A percentile compares a stretch with the other conserved stretches of the same genome.
These are phyloP conservation scores for Epizoanthus illoricatus DNA, from an alignment of 92 coral and sea anemone species.

Conservation along the genomic window DNA sequence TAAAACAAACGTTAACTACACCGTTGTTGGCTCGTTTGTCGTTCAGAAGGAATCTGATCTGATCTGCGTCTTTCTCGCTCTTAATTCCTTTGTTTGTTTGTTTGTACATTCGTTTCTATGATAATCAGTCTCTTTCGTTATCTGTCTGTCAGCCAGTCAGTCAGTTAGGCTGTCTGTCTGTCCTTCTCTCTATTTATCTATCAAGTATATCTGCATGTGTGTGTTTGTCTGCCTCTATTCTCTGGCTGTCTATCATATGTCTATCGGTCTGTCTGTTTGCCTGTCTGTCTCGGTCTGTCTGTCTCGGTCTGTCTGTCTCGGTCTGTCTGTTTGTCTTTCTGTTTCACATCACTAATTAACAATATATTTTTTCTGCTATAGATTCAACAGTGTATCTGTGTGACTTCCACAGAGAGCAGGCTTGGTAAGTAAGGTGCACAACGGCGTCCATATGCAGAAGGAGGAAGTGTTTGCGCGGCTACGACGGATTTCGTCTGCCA, in stretches of 20 bases:
- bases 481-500: constrained; percentile 32
- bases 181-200: too few species aligned
- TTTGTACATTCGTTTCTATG: background rate
- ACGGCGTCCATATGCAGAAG: background rate
- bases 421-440: background rate
- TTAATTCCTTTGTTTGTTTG: background rate
- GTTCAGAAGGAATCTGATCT: constrained; percentile 30
- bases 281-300: too few species aligned
- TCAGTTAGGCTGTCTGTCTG: too few species aligned
- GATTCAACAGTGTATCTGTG: constrained; percentile 3
- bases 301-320: too few species aligned
- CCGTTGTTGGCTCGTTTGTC: constrained; percentile 22
- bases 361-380: background rate
- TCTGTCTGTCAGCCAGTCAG: too few species aligned
- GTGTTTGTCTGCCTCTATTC: too few species aligned
- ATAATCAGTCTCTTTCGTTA: too few species aligned
- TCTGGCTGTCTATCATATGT: too few species aligned
- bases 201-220: too few species aligned
- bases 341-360: background rate
- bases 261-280: too few species aligned
- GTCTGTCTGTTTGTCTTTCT: background rate
- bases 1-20: background rate
- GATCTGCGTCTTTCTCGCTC: background rate
- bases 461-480: constrained; percentile 7
- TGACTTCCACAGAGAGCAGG: background rate